Percentiles rank a stretch among this genome's conserved stretches.
phyloP scores from a whole-genome alignment of 53 echinoderm and acorn worm genomes.

The Mesocentrotus franciscanus region DNA sequence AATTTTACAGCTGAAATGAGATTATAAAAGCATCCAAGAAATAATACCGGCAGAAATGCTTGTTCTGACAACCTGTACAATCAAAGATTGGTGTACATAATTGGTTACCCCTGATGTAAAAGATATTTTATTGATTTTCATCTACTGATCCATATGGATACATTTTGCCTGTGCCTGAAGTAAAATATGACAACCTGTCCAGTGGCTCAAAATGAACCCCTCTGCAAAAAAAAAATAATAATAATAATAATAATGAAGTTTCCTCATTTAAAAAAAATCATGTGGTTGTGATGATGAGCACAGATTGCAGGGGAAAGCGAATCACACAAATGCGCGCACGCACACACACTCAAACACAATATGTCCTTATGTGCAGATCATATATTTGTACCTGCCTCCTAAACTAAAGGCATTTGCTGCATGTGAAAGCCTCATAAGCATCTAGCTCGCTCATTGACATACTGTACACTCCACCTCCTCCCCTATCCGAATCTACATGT shows the following conservation, averaged over 20 bases:
- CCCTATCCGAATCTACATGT: neutral
- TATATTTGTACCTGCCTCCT: neutral
- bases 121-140: neutral
- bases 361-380: neutral
- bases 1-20: no score
- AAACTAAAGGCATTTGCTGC: neutral
- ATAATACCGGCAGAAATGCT: no score
- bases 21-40: no score
- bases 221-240: no score
- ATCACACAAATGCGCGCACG: neutral
- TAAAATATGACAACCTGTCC: neutral
- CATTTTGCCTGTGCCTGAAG: neutral
- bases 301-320: neutral
- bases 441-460: neutral
- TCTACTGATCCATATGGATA: neutral
- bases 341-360: neutral
- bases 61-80: no score
- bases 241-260: neutral
- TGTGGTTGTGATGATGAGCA: neutral
- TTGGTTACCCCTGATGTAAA: neutral
- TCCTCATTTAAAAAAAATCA: neutral
- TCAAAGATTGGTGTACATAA: no score
- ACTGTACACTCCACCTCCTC: neutral
- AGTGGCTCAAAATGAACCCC: neutral
- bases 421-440: neutral